Conservation (phyloP, 2,888 invertebrate species). For the Sialis fuliginosa region DNA sequence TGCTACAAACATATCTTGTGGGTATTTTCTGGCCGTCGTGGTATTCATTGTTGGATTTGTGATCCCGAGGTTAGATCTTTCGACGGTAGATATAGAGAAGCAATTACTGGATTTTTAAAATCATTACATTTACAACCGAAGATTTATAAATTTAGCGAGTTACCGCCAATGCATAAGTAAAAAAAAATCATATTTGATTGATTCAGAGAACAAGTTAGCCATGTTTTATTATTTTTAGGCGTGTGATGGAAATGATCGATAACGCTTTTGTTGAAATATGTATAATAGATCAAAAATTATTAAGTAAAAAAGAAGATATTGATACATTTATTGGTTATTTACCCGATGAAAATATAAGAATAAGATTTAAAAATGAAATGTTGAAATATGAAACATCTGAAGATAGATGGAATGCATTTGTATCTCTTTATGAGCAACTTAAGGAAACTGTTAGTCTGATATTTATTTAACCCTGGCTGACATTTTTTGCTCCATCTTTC, state of each 20-base stretch:
- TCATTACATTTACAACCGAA: too few species aligned
- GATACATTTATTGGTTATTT: conserved; percentile 48
- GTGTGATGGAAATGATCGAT: conserved; percentile 57
- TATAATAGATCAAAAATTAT: conserved; percentile 67
- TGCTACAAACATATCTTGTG: conserved; percentile 86
- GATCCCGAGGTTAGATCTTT: conserved; percentile 70
- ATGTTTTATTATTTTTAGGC: conserved; percentile 32
- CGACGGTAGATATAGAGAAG: conserved; percentile 50
- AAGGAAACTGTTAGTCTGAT: conserved; percentile 38
- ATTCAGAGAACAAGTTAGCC: too few species aligned
- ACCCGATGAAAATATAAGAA: conserved; percentile 46
- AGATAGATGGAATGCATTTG: conserved; percentile 50
- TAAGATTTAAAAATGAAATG: conserved; percentile 35
- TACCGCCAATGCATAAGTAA: too few species aligned
- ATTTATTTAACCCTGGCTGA: too few species aligned
- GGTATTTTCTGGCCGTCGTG: conserved; percentile 97
- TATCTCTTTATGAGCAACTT: conserved; percentile 30
- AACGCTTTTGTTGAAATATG: conserved; percentile 59
- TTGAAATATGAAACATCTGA: conserved; percentile 32
- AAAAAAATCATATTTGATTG: too few species aligned
- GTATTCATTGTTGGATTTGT: conserved; percentile 98
- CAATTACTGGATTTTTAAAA: conserved; percentile 77
- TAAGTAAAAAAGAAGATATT: conserved; percentile 51
- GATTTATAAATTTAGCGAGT: too few species aligned
- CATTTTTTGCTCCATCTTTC: too few species aligned